phyloP scores from a whole-genome alignment of 2,888 invertebrate genomes.

The Octonoba sinensis region DNA sequence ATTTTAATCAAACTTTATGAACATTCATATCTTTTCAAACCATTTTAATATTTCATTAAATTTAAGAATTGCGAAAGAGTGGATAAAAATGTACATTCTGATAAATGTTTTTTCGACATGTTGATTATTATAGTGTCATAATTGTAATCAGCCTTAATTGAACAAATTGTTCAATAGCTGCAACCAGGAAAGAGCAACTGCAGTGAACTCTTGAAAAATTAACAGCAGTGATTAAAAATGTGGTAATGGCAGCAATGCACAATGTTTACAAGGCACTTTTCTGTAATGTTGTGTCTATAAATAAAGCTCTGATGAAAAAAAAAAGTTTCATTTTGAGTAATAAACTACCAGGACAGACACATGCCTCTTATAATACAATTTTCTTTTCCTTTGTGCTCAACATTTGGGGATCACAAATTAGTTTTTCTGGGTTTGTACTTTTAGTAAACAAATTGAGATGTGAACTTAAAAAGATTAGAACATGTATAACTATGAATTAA shows the following conservation, averaged over 20 bases:
- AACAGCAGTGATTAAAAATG: slow-evolving; percentile 49
- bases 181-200: slow-evolving; percentile 42
- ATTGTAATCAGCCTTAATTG: slow-evolving; percentile 37
- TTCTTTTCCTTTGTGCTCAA: too few relatives aligned
- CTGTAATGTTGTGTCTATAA: slow-evolving; percentile 64
- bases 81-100: slow-evolving; percentile 46
- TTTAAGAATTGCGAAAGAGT: slow-evolving; percentile 42
- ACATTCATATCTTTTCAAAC: slow-evolving; percentile 54
- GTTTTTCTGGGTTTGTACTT: too few relatives aligned
- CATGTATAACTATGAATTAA: too few relatives aligned
- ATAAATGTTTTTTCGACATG: slow-evolving; percentile 12
- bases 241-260: slow-evolving; percentile 63
- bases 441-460: too few relatives aligned
- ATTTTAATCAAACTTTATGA: slow-evolving; percentile 24
- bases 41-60: slow-evolving; percentile 47
- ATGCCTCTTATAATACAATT: too few relatives aligned
- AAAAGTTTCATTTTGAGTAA: too few relatives aligned
- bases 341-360: too few relatives aligned
- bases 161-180: slow-evolving; percentile 40
- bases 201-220: slow-evolving; percentile 30
- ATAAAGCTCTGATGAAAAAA: slow-evolving; percentile 62
- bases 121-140: slow-evolving; percentile 18
- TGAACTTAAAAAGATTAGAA: too few relatives aligned
- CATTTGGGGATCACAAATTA: too few relatives aligned
- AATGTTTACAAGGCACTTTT: slow-evolving; percentile 64